These are phyloP conservation scores for Pandemis cinnamomeana DNA, from an alignment of 2,888 invertebrate genomes.

Conservation along the genomic window DNA sequence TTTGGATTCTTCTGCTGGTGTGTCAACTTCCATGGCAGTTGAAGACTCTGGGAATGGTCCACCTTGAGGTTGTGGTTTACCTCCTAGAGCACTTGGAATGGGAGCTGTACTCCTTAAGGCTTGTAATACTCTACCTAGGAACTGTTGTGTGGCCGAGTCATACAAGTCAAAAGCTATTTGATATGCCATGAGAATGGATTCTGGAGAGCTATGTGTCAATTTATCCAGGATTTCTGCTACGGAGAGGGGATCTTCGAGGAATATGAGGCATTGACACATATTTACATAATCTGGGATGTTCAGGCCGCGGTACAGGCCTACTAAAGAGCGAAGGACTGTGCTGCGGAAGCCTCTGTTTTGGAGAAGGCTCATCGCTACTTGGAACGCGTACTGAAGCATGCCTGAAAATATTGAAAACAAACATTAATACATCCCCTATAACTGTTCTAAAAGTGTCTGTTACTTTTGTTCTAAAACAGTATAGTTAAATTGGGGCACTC, in stretches of 20 bases:
- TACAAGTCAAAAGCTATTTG: slow-evolving; percentile 99
- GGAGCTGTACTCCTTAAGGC: slow-evolving; percentile 93
- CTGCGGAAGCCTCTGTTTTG: slow-evolving; percentile 97
- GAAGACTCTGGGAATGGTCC: slow-evolving; percentile 80
- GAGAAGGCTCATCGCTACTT: slow-evolving; percentile 98
- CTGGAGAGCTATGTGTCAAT: slow-evolving; percentile 90
- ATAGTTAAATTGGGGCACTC: too few relatives aligned
- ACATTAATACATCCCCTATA: too few relatives aligned
- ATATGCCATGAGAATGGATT: slow-evolving; percentile 97
- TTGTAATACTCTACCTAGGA: slow-evolving; percentile 93
- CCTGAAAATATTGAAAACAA: slow-evolving; percentile 64
- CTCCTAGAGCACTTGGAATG: slow-evolving; percentile 89
- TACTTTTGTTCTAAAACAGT: too few relatives aligned
- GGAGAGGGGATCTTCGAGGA: slow-evolving; percentile 96
- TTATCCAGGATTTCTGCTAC: slow-evolving; percentile 97
- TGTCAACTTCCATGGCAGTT: slow-evolving; percentile 75
- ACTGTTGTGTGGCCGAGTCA: slow-evolving; percentile 99
- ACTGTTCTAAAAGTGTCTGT: too few relatives aligned
- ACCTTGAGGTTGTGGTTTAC: slow-evolving; percentile 89
- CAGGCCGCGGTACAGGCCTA: slow-evolving; percentile 94
- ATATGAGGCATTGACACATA: slow-evolving; percentile 99
- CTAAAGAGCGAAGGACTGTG: slow-evolving; percentile 94
- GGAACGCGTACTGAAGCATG: slow-evolving; percentile 97
- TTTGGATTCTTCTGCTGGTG: slow-evolving; percentile 71
- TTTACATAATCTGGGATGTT: slow-evolving; percentile 98